A percentile compares a stretch with the other conserved stretches of the same genome.
phyloP scores from a whole-genome alignment of 2,888 invertebrate genomes.

The Andrena bucephala region DNA sequence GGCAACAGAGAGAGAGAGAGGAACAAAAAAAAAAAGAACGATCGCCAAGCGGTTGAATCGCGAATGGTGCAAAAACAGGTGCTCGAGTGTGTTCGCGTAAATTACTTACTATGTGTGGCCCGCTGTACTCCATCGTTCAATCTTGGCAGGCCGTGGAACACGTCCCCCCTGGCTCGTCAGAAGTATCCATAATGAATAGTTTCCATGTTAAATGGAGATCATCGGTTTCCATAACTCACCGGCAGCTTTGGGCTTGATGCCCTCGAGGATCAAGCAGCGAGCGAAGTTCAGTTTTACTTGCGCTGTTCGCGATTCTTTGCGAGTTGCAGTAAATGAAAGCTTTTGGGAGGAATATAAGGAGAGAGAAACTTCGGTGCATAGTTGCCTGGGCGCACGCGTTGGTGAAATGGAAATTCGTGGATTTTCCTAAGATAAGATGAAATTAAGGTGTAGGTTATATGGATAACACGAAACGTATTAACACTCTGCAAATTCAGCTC shows the following conservation, averaged over 20 bases:
- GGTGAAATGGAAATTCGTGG: too few relatives aligned
- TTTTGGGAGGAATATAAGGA: too few relatives aligned
- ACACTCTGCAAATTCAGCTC: too few relatives aligned
- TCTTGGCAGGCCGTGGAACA: not conserved
- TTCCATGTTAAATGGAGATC: constrained; percentile 31
- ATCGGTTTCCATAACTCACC: constrained; percentile 28
- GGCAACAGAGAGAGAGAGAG: not conserved
- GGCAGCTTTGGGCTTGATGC: not conserved
- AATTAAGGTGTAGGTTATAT: too few relatives aligned
- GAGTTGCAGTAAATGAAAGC: too few relatives aligned
- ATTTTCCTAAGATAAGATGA: too few relatives aligned
- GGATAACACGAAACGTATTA: too few relatives aligned
- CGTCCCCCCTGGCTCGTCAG: not conserved
- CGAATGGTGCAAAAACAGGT: constrained; percentile 13
- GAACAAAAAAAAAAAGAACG: not conserved
- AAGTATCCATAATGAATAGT: constrained; percentile 21
- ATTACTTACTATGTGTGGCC: constrained; percentile 16
- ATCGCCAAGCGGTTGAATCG: not conserved
- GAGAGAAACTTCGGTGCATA: too few relatives aligned
- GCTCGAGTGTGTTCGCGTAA: constrained; percentile 1
- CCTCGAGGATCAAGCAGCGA: not conserved
- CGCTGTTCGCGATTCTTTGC: too few relatives aligned
- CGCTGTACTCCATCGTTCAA: constrained; percentile 12
- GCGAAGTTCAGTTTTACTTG: not conserved
- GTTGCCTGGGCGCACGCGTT: too few relatives aligned